phyloP scores from a whole-genome alignment of 2,888 invertebrate species.

The Drosophila nr. medialis region DNA sequence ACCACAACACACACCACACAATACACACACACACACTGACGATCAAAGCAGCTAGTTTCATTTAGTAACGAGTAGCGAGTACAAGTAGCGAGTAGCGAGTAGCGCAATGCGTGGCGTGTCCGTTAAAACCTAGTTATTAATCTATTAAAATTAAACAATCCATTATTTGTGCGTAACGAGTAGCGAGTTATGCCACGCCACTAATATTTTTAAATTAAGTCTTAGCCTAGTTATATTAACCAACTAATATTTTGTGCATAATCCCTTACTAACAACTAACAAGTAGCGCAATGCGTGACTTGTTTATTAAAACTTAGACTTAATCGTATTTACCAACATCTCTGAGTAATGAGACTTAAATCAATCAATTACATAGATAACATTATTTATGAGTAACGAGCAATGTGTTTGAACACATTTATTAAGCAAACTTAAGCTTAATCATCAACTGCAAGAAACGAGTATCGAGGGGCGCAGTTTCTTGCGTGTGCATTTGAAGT shows the following conservation, averaged over 20 bases:
- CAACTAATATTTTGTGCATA: neutral
- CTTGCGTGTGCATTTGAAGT: neutral
- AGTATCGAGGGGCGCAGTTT: slow-evolving; percentile 6
- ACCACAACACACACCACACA: slow-evolving; percentile 11
- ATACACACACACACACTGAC: neutral
- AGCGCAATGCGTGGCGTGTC: slow-evolving; percentile 54
- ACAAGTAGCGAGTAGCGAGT: slow-evolving; percentile 19
- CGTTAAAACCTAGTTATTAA: slow-evolving; percentile 21
- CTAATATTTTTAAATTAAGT: neutral
- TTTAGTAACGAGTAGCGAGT: slow-evolving; percentile 11
- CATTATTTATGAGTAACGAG: neutral
- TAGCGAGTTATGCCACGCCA: neutral
- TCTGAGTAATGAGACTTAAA: neutral
- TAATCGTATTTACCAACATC: neutral
- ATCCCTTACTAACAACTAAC: neutral
- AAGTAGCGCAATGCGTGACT: slow-evolving; percentile 46
- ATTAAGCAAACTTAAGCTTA: neutral
- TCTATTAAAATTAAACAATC: neutral
- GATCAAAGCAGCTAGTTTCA: slow-evolving; percentile 1
- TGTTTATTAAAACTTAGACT: slow-evolving; percentile 35
- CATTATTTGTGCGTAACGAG: neutral
- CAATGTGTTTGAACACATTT: neutral
- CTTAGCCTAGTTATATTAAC: neutral
- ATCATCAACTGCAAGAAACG: neutral
- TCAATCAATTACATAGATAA: neutral